phyloP scores from a whole-genome alignment of 37 sponge, comb jelly and placozoan genomes.

The Axinella damicornis region DNA sequence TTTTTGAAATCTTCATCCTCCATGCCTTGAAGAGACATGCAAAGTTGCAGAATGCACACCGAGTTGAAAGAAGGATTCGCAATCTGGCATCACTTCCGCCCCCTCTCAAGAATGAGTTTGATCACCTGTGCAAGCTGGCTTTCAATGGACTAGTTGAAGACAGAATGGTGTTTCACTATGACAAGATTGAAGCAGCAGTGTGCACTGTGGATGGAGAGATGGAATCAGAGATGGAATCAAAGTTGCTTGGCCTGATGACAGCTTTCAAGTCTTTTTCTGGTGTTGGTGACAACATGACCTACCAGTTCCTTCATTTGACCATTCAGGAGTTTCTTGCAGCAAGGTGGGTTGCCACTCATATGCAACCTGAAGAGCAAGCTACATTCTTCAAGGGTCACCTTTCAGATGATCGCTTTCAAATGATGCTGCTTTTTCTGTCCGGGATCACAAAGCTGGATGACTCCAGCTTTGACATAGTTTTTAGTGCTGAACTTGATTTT shows the following conservation, averaged over 20 bases:
- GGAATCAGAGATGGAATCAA: background rate
- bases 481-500: background rate
- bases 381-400: background rate
- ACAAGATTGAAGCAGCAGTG: background rate
- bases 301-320: slow-evolving; percentile 6
- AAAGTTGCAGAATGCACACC: too few relatives aligned
- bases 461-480: background rate
- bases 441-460: slow-evolving; percentile 1
- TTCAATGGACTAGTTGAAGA: background rate
- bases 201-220: too few relatives aligned
- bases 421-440: background rate
- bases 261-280: background rate
- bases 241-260: background rate
- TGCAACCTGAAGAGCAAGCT: background rate
- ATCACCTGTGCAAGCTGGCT: background rate
- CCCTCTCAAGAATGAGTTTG: background rate
- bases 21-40: background rate
- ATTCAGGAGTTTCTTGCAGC: slow-evolving; percentile 18
- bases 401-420: background rate
- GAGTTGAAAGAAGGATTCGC: background rate
- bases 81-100: background rate
- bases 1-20: background rate
- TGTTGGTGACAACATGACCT: background rate
- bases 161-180: slow-evolving; percentile 7
- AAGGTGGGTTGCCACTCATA: background rate